Evolutionary conservation across 1,140 invertebrate genomes (phyloP).

Genomic region (Plectrocnemia conspersa): DNA sequence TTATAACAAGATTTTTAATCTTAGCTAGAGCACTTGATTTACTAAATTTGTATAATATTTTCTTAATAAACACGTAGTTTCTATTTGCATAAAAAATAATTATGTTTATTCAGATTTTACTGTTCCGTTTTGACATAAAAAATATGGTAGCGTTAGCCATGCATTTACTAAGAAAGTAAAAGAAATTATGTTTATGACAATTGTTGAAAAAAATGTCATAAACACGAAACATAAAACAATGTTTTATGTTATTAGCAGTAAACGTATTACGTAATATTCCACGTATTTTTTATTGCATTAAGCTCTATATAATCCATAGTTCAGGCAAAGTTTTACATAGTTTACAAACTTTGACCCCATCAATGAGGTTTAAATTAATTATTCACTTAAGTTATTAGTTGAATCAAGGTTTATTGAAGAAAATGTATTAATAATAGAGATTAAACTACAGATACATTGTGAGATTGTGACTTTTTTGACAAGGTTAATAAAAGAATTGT

Average conservation of each 20-base stretch:
- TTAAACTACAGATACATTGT: no score
- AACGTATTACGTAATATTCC: neutral
- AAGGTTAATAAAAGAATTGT: no score
- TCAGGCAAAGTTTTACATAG: neutral
- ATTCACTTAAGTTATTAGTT: neutral
- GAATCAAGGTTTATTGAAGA: no score
- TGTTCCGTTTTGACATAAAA: neutral
- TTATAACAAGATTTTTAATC: no score
- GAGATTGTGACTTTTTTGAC: no score
- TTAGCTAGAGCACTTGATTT: neutral
- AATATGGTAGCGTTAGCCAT: neutral
- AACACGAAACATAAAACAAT: neutral
- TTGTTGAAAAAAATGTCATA: neutral
- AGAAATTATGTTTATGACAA: neutral
- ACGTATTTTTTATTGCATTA: neutral
- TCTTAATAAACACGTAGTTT: neutral
- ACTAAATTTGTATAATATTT: neutral
- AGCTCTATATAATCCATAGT: neutral
- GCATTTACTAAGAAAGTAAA: neutral
- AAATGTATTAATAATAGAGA: no score
- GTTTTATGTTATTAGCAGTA: neutral
- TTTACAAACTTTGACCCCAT: no score
- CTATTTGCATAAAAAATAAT: neutral
- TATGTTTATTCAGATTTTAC: neutral
- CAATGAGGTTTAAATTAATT: slow-evolving; percentile 9